Evolutionary conservation across 2,797 vertebrate genomes (phyloP), one percentile per base, ranked within the genome.

Genomic region (Phoxinus dragarum): DNA sequence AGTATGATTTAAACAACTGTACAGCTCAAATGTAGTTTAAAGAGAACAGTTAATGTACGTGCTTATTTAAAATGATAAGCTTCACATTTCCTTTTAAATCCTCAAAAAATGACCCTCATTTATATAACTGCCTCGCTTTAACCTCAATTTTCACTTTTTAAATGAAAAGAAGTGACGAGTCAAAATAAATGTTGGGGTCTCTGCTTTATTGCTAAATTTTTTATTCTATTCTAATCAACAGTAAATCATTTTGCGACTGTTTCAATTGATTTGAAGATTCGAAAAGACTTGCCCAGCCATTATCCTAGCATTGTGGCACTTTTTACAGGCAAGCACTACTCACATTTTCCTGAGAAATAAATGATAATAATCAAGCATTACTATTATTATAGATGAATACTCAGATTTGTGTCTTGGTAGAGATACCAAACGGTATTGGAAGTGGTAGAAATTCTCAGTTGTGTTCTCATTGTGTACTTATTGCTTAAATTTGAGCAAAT

Each of bases 401-500:
- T 59, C 14, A 9, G 5, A 34, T 72, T 31, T 64, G 31, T 64
- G 5, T 36, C 76, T 64, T 44, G 3, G 42, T 47, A 66, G 40
- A 47, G 31, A 64, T 36, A 59, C 23, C 23, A 61, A 75, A 64
- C 52, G 31, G 14, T n/a, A 2, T 64, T 47, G 40, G 12, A 64
- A 74, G 5, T 19, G 5, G 17, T 66, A 80, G 27, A 64, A 80
- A 66, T 34, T 40, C 64, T 44, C 36, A 56, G 61, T 23, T 68
- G 72, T 54, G 61, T 56, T 54, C 61, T 77, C 47, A 84, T 6
- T 77, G 47, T 77, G 34, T 21, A 49, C 42, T 44, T 19, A 31
- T 34, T 44, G 38, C 36, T 27, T 44, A 44, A 17, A 31, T 84
- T 68, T 78, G 3, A 59, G 75, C 36, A 76, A 76, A 49, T 52